Conservation (phyloP, 2,888 invertebrate species). For the Sinelater perroti region DNA sequence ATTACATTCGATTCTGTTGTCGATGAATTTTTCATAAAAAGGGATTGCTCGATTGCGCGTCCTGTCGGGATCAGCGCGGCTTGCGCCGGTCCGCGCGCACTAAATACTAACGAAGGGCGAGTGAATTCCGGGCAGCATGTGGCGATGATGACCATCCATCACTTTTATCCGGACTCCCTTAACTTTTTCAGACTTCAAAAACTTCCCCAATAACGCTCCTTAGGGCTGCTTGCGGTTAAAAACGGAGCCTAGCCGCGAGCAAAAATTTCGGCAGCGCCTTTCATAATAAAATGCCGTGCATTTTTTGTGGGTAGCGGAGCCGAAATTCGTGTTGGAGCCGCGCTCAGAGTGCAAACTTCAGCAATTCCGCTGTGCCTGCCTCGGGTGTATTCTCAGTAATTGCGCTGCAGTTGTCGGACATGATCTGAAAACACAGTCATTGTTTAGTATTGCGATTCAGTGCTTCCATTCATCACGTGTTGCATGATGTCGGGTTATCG, state of each 20-base stretch:
- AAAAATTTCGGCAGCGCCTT: not conserved
- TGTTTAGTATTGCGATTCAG: too few species aligned
- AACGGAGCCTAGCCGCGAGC: not conserved
- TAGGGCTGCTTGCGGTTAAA: not conserved
- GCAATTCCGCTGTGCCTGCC: too few species aligned
- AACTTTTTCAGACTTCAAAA: slow-evolving; percentile 19
- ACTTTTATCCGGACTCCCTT: slow-evolving; percentile 17
- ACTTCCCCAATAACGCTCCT: slow-evolving; percentile 25
- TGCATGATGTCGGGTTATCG: too few species aligned
- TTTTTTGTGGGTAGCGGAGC: slow-evolving; percentile 1
- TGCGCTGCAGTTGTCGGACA: too few species aligned
- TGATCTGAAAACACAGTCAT: too few species aligned
- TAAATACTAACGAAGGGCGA: slow-evolving; percentile 8
- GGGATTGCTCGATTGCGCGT: slow-evolving; percentile 9
- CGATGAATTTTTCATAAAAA: slow-evolving; percentile 14
- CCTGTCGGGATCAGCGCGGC: not conserved
- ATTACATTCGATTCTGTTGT: slow-evolving; percentile 19
- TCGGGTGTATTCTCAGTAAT: too few species aligned
- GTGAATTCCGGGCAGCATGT: slow-evolving; percentile 22
- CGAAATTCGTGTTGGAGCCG: too few species aligned
- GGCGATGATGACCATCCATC: slow-evolving; percentile 26
- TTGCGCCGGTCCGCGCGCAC: slow-evolving; percentile 7
- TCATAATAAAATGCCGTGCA: not conserved
- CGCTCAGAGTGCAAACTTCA: too few species aligned
- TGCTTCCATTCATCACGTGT: too few species aligned